Base-by-base conservation (phyloP, 2,888 invertebrate genomes). In the Gonocerus acuteangulatus region DNA sequence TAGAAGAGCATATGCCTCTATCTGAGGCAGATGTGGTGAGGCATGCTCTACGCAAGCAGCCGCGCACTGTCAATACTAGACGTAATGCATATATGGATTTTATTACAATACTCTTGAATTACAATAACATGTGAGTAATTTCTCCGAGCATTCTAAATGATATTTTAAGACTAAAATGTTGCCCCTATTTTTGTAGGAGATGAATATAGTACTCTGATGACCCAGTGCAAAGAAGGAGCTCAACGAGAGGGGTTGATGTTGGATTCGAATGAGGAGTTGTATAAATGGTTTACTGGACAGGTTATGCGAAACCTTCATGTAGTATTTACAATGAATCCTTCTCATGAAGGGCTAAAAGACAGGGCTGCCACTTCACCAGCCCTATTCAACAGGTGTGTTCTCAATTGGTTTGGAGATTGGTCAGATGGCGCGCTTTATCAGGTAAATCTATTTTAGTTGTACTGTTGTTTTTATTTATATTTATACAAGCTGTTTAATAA, bases 251-350 rank as follows among this genome's bases (percentile, higher is more conserved):
- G 99, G 2, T 79, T 95, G 45, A 99, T 99, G 96, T 78, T 99
- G 48, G 99, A 99, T 76, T 94, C 96, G 0, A 91, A 89, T 69
- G 99, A 99, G 74, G 99, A 99, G 74, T 77, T 99, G 9, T 99
- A 99, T 77, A 99, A 99, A 79, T 99, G 99, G 97, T 99, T 99
- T 75, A 99, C 99, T 0, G 92, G 93, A 22, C 90, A 96, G 82
- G 96, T 99, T 36, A 99, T 99, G 94, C 87, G 90, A 66, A 99
- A 99, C 75, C 80, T 99, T 51, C 99, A 99, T 76, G 99, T 99
- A 9, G 99, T 99, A 47, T 99, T 99, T 77, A 99, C 99, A 0
- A 99, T 99, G 99, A 99, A 99, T 78, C 99, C 99, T 7, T 95
- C 95, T 1, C 92, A 95, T 0, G 96, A 99, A 72, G 99, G 97